Evolutionary conservation across 2,113 vertebrate species (phyloP).

Genomic region (Dunckerocampus dactyliophorus): DNA sequence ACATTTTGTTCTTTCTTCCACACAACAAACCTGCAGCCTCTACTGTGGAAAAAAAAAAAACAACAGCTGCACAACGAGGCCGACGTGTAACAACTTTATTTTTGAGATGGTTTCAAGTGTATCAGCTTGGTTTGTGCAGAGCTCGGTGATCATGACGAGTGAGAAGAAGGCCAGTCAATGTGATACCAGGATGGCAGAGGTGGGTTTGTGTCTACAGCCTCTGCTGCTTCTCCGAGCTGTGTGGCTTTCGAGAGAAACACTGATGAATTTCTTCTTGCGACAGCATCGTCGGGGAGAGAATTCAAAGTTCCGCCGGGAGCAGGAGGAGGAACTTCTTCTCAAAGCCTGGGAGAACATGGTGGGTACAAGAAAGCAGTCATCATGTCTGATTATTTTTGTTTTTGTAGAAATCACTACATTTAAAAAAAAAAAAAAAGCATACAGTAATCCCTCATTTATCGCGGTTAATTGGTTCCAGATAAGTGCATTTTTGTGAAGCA

Average conservation of each 20-base stretch:
- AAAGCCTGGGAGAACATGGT: constrained; percentile 81
- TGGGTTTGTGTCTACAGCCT: constrained; percentile 38
- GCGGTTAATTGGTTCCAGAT: too few relatives aligned
- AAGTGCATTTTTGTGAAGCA: too few relatives aligned
- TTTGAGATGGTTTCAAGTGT: background rate
- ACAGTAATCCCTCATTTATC: too few relatives aligned
- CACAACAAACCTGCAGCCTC: constrained; percentile 45
- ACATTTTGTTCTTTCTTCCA: constrained; percentile 41
- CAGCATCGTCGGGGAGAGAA: constrained; percentile 66
- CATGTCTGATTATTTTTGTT: background rate
- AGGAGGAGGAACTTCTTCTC: constrained; percentile 77
- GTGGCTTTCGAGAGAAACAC: background rate
- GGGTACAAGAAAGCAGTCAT: constrained; percentile 28
- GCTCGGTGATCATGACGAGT: constrained; percentile 65
- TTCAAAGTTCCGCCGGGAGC: constrained; percentile 64
- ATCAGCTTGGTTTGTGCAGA: constrained; percentile 2
- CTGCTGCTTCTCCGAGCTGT: background rate
- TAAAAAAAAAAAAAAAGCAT: too few relatives aligned
- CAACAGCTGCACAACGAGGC: constrained; percentile 19
- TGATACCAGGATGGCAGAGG: constrained; percentile 68
- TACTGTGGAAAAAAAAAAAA: constrained; percentile 8
- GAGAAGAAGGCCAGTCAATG: constrained; percentile 65
- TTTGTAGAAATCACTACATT: too few relatives aligned
- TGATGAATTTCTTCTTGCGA: constrained; percentile 1
- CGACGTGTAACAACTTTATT: constrained; percentile 5